phyloP scores from a whole-genome alignment of 2,888 invertebrate species.

The Hedychridium roseum region DNA sequence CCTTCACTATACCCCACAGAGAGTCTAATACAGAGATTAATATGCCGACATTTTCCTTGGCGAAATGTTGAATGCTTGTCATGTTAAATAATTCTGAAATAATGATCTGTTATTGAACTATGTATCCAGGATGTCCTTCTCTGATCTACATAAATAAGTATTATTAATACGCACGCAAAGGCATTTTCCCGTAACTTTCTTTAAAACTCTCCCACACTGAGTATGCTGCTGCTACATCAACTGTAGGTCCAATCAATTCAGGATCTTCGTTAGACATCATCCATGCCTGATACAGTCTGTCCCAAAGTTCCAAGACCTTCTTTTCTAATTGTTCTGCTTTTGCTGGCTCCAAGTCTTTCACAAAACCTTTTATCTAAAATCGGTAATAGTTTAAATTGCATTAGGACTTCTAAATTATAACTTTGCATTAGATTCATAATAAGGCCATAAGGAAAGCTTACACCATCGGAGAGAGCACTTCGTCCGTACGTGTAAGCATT shows the following conservation, averaged over 20 bases:
- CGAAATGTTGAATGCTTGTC: constrained; percentile 79
- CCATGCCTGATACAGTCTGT: constrained; percentile 92
- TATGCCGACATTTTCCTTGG: constrained; percentile 90
- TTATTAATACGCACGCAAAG: constrained; percentile 71
- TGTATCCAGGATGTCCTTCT: too few species aligned
- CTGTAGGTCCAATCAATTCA: constrained; percentile 73
- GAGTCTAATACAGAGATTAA: constrained; percentile 86
- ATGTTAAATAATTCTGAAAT: constrained; percentile 75
- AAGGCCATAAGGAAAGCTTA: constrained; percentile 63
- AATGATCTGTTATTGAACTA: too few species aligned
- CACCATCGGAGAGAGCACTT: constrained; percentile 87
- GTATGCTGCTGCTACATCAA: constrained; percentile 76
- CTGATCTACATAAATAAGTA: too few species aligned
- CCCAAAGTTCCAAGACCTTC: constrained; percentile 92
- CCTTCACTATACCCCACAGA: constrained; percentile 89
- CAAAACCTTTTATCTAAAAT: constrained; percentile 75
- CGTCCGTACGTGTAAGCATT: constrained; percentile 94
- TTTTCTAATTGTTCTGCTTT: constrained; percentile 85
- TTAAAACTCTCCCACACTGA: constrained; percentile 77
- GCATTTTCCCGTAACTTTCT: constrained; percentile 77
- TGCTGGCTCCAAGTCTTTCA: constrained; percentile 81
- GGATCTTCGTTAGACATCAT: constrained; percentile 74
- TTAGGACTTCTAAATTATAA: constrained; percentile 6
- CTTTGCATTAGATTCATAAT: neutral
- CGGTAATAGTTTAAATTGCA: neutral